phyloP scores from a whole-genome alignment of 2,113 vertebrate genomes.

The Nasalis larvatus region DNA sequence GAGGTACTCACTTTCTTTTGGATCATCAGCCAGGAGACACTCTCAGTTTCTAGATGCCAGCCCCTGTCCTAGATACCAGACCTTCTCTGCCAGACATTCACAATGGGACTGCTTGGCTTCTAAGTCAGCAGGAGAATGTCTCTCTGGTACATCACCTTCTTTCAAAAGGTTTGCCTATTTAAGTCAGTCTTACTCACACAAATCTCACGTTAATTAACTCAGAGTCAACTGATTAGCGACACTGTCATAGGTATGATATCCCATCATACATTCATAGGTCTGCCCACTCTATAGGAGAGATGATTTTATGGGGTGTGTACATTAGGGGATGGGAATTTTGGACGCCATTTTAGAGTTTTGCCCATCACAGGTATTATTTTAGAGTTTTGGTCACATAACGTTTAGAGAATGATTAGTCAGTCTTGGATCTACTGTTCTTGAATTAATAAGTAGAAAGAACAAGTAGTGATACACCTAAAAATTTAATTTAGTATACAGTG shows the following conservation, averaged over 20 bases:
- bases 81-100: background rate
- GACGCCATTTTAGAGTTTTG: background rate
- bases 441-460: background rate
- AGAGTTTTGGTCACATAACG: background rate
- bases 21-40: background rate
- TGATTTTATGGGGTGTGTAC: background rate
- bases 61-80: background rate
- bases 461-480: background rate
- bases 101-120: background rate
- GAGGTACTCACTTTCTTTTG: background rate
- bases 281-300: background rate
- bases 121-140: accelerated
- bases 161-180: background rate
- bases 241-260: background rate
- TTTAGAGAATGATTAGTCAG: background rate
- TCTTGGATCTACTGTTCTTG: background rate
- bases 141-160: background rate
- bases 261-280: background rate
- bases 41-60: background rate
- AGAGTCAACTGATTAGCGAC: too few species aligned
- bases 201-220: background rate
- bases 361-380: background rate
- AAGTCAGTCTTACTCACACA: background rate
- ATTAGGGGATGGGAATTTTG: background rate
- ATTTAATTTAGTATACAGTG: background rate